A percentile compares a stretch with the other conserved stretches of the same genome.
phyloP scores from a whole-genome alignment of 2,113 vertebrate species.

The Tachysurus fulvidraco region DNA sequence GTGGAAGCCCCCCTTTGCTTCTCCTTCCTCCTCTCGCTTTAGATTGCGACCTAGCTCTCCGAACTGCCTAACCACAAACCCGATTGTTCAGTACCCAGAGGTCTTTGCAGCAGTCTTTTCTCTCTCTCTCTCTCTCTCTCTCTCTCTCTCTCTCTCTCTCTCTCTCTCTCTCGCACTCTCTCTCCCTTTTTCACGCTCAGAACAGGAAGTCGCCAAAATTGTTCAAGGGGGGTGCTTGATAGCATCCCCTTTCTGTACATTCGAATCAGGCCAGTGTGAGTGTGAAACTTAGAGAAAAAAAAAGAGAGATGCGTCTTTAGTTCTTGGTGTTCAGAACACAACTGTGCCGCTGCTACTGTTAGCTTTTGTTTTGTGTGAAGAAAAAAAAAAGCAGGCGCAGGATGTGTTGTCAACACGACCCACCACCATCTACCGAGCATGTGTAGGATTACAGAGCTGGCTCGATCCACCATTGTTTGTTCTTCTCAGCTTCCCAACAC shows the following conservation, averaged over 20 bases:
- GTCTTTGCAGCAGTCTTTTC: conserved; percentile 65
- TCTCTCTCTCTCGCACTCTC: conserved; percentile 32
- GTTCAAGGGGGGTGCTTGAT: conserved; percentile 4
- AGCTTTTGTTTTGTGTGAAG: neutral
- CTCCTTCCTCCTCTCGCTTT: conserved; percentile 72
- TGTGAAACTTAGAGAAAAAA: conserved; percentile 35
- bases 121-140: conserved; percentile 37
- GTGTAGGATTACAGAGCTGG: conserved; percentile 36
- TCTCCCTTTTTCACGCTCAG: conserved; percentile 48
- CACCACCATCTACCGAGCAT: neutral
- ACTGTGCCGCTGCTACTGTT: neutral
- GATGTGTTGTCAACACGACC: conserved; percentile 28
- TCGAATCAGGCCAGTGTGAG: conserved; percentile 21
- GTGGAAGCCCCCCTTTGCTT: conserved; percentile 73
- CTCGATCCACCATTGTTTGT: neutral
- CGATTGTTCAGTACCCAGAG: conserved; percentile 66
- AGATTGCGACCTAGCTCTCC: conserved; percentile 63
- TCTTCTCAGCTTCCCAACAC: conserved; percentile 25
- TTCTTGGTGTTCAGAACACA: neutral
- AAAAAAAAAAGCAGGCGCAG: conserved; percentile 24
- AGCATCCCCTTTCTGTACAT: conserved; percentile 41
- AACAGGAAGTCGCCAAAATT: conserved; percentile 51
- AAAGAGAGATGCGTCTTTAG: neutral
- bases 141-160: conserved; percentile 33
- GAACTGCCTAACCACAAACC: conserved; percentile 71